These are phyloP conservation scores for Acanthisitta chloris DNA, from an alignment of 2,113 vertebrate species.

Conservation along the genomic window DNA sequence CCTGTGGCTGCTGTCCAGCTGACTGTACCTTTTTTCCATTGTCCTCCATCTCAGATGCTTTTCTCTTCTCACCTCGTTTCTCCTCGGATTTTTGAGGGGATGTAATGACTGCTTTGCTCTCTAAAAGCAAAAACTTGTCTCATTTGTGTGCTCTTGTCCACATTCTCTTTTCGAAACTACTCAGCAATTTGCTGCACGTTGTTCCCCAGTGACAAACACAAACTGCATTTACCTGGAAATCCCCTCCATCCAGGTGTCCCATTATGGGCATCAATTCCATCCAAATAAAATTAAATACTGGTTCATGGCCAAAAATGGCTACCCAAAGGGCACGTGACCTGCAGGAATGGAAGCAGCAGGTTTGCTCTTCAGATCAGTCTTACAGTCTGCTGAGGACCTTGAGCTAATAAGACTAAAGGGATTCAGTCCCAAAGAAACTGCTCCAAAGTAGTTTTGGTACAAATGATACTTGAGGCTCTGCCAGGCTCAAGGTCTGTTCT, in stretches of 20 bases:
- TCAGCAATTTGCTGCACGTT: background rate
- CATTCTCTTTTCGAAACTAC: background rate
- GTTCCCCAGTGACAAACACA: background rate
- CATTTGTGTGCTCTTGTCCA: background rate
- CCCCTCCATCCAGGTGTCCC: background rate
- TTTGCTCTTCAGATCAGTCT: background rate
- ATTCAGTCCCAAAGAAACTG: background rate
- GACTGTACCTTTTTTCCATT: constrained; percentile 75
- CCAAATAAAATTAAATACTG: background rate
- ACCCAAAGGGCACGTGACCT: background rate
- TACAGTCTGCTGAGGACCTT: background rate
- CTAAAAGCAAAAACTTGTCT: background rate
- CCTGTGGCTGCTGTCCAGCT: accelerated
- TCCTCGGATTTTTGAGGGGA: constrained; percentile 69
- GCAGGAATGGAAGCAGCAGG: background rate
- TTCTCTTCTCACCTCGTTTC: constrained; percentile 73
- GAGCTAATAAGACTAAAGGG: too few species aligned
- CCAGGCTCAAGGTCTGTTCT: background rate
- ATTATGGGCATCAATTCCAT: background rate
- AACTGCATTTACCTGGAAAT: background rate
- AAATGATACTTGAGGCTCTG: background rate
- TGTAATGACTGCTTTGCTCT: background rate
- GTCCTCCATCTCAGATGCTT: constrained; percentile 52
- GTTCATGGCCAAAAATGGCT: background rate
- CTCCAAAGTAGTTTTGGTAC: background rate